phyloP scores from a whole-genome alignment of 2,888 invertebrate genomes.

The Craniophora ligustri region DNA sequence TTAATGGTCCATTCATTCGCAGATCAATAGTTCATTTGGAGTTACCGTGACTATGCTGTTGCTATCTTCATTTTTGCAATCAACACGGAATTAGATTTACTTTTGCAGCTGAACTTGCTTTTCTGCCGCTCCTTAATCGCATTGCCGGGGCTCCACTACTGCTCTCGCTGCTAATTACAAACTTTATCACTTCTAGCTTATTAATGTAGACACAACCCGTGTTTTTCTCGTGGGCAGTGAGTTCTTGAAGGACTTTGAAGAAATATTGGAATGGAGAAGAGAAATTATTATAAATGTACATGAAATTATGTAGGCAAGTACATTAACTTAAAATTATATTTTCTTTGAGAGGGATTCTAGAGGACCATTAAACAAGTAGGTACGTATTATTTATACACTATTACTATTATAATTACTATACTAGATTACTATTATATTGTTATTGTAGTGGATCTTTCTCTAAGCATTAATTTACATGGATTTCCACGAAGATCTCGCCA shows the following conservation, averaged over 20 bases:
- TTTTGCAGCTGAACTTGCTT: slow-evolving; percentile 37
- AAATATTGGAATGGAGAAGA: background rate
- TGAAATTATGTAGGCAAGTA: background rate
- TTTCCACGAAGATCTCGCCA: too few relatives aligned
- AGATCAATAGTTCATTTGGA: slow-evolving; percentile 43
- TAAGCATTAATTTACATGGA: too few relatives aligned
- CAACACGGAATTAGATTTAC: slow-evolving; percentile 38
- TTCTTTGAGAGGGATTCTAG: too few relatives aligned
- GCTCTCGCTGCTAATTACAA: slow-evolving; percentile 25
- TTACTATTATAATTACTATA: too few relatives aligned
- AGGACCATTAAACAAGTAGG: too few relatives aligned
- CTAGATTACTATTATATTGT: too few relatives aligned
- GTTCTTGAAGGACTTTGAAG: background rate
- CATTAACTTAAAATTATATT: too few relatives aligned
- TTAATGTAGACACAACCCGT: slow-evolving; percentile 7
- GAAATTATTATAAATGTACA: too few relatives aligned
- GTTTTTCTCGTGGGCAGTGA: background rate
- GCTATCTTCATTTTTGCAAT: slow-evolving; percentile 47
- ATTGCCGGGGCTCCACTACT: slow-evolving; percentile 28
- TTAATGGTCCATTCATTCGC: slow-evolving; percentile 5
- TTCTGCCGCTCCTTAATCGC: slow-evolving; percentile 32
- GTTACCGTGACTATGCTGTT: slow-evolving; percentile 22
- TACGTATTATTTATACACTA: too few relatives aligned
- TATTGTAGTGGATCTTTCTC: too few relatives aligned
- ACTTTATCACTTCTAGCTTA: slow-evolving; percentile 8